A percentile compares a stretch with the other conserved stretches of the same genome.
Evolutionary conservation across 2,113 vertebrate genomes (phyloP).

Genomic region (Gambusia affinis): DNA sequence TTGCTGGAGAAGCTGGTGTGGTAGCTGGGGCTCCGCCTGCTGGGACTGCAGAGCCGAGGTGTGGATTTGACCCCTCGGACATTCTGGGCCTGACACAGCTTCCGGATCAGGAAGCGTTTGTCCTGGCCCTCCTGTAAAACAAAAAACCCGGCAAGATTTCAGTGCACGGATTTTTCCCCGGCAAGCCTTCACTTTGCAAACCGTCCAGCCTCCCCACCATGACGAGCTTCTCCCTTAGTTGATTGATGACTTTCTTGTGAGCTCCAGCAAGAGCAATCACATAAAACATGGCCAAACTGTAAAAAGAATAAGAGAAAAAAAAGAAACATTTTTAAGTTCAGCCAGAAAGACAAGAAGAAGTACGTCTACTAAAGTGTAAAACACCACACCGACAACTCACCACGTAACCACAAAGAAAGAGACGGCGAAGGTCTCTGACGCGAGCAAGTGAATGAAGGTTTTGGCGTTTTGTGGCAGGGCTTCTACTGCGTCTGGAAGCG

Average conservation of each 20-base stretch:
- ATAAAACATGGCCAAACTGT: slow-evolving; percentile 93
- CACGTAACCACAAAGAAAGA: slow-evolving; percentile 91
- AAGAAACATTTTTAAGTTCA: neutral
- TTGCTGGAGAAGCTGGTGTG: slow-evolving; percentile 68
- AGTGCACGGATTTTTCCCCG: neutral
- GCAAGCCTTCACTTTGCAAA: neutral
- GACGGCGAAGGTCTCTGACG: slow-evolving; percentile 91
- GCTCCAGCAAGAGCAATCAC: slow-evolving; percentile 91
- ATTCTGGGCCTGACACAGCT: slow-evolving; percentile 85
- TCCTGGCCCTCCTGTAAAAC: slow-evolving; percentile 85
- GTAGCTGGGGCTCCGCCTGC: slow-evolving; percentile 57
- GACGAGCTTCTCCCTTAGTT: slow-evolving; percentile 88
- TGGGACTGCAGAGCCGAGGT: slow-evolving; percentile 7
- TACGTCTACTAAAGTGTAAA: neutral
- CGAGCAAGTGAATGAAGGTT: slow-evolving; percentile 76
- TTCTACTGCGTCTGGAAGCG: slow-evolving; percentile 76
- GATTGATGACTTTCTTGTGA: slow-evolving; percentile 87
- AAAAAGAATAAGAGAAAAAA: slow-evolving; percentile 15
- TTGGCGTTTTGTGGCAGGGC: slow-evolving; percentile 73
- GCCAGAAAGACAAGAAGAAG: neutral
- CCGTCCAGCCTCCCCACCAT: slow-evolving; percentile 84
- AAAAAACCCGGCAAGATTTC: slow-evolving; percentile 6
- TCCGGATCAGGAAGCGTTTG: slow-evolving; percentile 89
- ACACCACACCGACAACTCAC: slow-evolving; percentile 72
- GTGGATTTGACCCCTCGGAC: neutral